These are phyloP conservation scores for Dione juno DNA, from an alignment of 2,888 invertebrate genomes.

Conservation along the genomic window DNA sequence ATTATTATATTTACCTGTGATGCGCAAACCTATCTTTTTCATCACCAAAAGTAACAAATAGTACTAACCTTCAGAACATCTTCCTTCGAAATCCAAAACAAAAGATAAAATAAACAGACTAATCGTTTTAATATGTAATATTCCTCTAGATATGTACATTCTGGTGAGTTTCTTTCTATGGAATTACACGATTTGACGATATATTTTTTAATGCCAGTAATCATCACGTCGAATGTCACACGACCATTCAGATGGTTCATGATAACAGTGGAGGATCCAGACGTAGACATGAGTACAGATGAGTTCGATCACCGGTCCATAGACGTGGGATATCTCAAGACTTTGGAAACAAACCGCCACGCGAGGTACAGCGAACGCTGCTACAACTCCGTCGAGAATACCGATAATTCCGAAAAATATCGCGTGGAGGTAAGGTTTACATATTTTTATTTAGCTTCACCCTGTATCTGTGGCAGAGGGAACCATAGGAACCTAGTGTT, in stretches of 20 bases:
- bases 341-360: slow-evolving; percentile 59
- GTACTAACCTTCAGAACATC: no score
- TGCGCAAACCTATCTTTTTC: no score
- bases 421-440: slow-evolving; percentile 60
- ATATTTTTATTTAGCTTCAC: background rate
- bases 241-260: slow-evolving; percentile 74
- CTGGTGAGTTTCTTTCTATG: no score
- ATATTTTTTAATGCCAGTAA: slow-evolving; percentile 10
- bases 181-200: background rate
- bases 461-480: no score
- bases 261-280: slow-evolving; percentile 76
- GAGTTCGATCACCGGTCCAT: slow-evolving; percentile 53
- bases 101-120: no score
- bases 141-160: no score
- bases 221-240: slow-evolving; percentile 5
- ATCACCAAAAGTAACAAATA: no score
- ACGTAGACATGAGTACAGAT: slow-evolving; percentile 59
- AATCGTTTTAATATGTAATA: no score
- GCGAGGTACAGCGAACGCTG: slow-evolving; percentile 72
- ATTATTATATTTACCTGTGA: no score
- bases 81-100: no score
- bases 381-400: slow-evolving; percentile 69
- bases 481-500: no score
- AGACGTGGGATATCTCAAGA: slow-evolving; percentile 71
- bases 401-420: slow-evolving; percentile 67